A percentile compares a stretch with the other conserved stretches of the same genome.
Evolutionary conservation across 2,797 vertebrate species (phyloP).

Genomic region (Bradypodion pumilum): DNA sequence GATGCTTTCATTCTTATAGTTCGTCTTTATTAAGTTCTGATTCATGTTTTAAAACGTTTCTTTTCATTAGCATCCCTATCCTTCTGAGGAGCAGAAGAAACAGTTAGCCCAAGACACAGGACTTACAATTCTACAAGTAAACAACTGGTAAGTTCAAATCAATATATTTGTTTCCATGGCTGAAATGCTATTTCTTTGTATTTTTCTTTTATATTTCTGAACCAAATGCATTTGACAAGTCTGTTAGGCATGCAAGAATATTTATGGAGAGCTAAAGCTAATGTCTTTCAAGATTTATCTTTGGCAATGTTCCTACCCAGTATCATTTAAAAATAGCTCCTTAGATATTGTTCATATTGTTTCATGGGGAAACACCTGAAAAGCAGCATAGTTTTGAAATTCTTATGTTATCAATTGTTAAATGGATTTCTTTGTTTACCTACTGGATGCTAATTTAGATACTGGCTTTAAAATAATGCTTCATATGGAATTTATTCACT

Average conservation of each 20-base stretch:
- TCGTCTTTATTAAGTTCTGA: slow-evolving; percentile 75
- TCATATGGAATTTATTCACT: slow-evolving; percentile 80
- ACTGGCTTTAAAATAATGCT: slow-evolving; percentile 62
- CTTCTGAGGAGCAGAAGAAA: slow-evolving; percentile 99
- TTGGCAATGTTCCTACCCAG: slow-evolving; percentile 47
- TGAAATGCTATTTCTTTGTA: slow-evolving; percentile 71
- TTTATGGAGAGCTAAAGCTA: slow-evolving; percentile 54
- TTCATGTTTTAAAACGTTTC: slow-evolving; percentile 78
- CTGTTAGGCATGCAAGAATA: slow-evolving; percentile 56
- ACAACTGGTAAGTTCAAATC: slow-evolving; percentile 96
- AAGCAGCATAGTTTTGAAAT: slow-evolving; percentile 54
- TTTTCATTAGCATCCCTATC: slow-evolving; percentile 94
- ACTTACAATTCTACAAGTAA: slow-evolving; percentile 99
- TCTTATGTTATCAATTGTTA: slow-evolving; percentile 47
- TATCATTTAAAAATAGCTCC: slow-evolving; percentile 17
- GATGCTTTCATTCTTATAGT: slow-evolving; percentile 72
- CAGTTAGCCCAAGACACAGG: slow-evolving; percentile 99
- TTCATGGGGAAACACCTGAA: slow-evolving; percentile 61
- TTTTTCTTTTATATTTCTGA: slow-evolving; percentile 69
- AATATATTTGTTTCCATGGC: slow-evolving; percentile 73
- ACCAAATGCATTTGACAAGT: slow-evolving; percentile 58
- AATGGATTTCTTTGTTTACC: slow-evolving; percentile 71
- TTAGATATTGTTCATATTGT: slow-evolving; percentile 60
- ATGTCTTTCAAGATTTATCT: slow-evolving; percentile 56
- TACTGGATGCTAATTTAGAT: slow-evolving; percentile 61